A percentile compares a stretch with the other conserved stretches of the same genome.
Conservation (phyloP, 2,888 invertebrate genomes). For the Ornithoptera alexandrae region DNA sequence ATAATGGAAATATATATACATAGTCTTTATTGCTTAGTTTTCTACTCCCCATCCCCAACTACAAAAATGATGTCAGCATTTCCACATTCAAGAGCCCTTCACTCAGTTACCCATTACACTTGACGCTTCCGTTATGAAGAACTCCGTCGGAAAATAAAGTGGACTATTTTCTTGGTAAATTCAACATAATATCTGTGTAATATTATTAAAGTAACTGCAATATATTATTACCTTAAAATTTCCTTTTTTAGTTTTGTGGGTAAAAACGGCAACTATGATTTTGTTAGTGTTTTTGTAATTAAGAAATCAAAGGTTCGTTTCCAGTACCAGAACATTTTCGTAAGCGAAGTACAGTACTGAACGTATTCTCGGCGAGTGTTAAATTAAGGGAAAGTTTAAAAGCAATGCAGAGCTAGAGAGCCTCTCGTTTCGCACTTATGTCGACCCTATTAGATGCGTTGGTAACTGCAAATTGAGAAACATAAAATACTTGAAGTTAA, state of each 20-base stretch:
- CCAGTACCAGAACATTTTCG: too few species aligned
- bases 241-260: too few species aligned
- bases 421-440: background rate
- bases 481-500: background rate
- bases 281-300: too few species aligned
- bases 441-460: constrained; percentile 1
- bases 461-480: background rate
- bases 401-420: constrained; percentile 1
- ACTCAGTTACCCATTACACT: constrained; percentile 11
- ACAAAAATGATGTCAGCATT: constrained; percentile 18
- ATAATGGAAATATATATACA: background rate
- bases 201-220: too few species aligned
- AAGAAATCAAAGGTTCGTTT: too few species aligned
- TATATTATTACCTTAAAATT: too few species aligned
- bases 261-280: too few species aligned
- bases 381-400: constrained; percentile 2
- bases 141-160: constrained; percentile 8
- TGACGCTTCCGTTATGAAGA: constrained; percentile 4
- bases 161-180: background rate
- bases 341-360: too few species aligned
- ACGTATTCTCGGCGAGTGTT: background rate
- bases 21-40: background rate
- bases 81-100: constrained; percentile 8
- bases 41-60: background rate
- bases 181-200: background rate